Conservation (phyloP, 2,888 invertebrate genomes). For the Priocnemis perturbator region DNA sequence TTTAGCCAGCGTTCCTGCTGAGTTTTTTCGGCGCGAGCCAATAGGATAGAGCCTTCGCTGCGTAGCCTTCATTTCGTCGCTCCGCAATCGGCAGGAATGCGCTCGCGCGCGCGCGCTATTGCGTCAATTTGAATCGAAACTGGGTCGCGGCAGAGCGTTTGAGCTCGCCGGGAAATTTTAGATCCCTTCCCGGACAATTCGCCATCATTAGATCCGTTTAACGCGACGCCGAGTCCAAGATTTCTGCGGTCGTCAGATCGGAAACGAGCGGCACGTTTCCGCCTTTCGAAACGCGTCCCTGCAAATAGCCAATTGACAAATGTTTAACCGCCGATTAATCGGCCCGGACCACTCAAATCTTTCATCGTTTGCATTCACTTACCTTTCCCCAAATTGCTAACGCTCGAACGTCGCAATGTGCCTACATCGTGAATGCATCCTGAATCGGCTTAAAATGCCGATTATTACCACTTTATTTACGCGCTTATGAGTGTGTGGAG, state of each 20-base stretch:
- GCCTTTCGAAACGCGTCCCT: constrained; percentile 17
- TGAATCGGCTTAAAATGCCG: too few species aligned
- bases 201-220: constrained; percentile 22
- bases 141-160: constrained; percentile 25
- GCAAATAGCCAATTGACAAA: constrained; percentile 6
- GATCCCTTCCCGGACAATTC: constrained; percentile 21
- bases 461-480: neutral
- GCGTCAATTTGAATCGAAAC: constrained; percentile 35
- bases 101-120: constrained; percentile 17
- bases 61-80: constrained; percentile 22
- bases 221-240: constrained; percentile 3
- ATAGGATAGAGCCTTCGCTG: constrained; percentile 4
- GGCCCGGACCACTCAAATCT: neutral
- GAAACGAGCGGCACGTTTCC: constrained; percentile 2
- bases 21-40: neutral
- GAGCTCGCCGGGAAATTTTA: constrained; percentile 20
- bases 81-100: constrained; percentile 26
- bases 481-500: neutral
- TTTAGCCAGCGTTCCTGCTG: neutral
- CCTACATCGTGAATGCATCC: too few species aligned
- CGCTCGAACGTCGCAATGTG: too few species aligned
- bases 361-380: neutral
- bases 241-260: neutral
- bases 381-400: too few species aligned
- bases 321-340: neutral